These are phyloP conservation scores for Sebastes melanostomus DNA, from an alignment of 2,797 vertebrate species.

Conservation along the genomic window DNA sequence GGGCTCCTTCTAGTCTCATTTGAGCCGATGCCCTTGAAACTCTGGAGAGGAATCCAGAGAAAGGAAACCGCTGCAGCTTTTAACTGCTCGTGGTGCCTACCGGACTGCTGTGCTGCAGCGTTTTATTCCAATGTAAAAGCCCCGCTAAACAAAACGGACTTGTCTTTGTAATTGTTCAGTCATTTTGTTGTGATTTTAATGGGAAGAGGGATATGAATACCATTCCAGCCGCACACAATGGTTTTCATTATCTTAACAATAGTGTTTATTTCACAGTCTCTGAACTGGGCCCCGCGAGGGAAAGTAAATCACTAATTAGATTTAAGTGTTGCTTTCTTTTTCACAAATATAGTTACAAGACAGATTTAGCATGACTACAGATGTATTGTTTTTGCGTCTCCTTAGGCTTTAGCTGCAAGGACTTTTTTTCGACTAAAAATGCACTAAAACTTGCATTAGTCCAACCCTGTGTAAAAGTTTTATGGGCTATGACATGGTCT, in stretches of 20 bases:
- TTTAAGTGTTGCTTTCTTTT: constrained; percentile 42
- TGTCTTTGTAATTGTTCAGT: constrained; percentile 61
- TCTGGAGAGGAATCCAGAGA: constrained; percentile 59
- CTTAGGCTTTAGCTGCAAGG: neutral
- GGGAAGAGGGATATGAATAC: constrained; percentile 44
- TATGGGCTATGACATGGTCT: constrained; percentile 46
- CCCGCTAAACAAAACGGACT: constrained; percentile 55
- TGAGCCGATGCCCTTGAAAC: constrained; percentile 57
- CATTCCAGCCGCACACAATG: constrained; percentile 53
- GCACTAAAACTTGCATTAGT: constrained; percentile 13
- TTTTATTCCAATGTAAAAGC: constrained; percentile 63
- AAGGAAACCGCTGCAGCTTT: constrained; percentile 60
- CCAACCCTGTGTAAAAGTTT: constrained; percentile 29
- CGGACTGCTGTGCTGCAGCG: constrained; percentile 59
- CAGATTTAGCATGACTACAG: neutral
- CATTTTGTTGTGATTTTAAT: constrained; percentile 65
- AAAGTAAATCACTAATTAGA: constrained; percentile 49
- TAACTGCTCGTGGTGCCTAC: constrained; percentile 68
- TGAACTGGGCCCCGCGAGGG: constrained; percentile 45
- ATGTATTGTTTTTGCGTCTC: neutral
- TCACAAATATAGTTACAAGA: constrained; percentile 27
- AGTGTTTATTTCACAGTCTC: constrained; percentile 73
- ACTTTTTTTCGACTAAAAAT: constrained; percentile 26
- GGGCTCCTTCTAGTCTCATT: constrained; percentile 56
- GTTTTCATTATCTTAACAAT: constrained; percentile 78